Evolutionary conservation across 2,888 invertebrate genomes (phyloP).

Genomic region (Xanthorhoe spadicearia): DNA sequence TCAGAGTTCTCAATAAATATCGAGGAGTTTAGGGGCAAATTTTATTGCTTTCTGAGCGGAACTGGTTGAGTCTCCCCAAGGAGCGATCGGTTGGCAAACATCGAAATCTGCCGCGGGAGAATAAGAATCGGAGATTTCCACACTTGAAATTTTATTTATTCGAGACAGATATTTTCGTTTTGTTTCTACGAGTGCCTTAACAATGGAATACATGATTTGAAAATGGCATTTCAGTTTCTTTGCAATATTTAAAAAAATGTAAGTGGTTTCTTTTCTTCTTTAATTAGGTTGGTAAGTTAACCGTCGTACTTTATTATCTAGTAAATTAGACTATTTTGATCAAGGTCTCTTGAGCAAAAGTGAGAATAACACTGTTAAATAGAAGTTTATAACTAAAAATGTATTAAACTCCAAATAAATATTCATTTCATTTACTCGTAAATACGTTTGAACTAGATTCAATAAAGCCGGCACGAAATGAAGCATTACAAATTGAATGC

Average conservation of each 20-base stretch:
- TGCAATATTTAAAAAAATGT: not conserved
- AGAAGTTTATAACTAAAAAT: not conserved
- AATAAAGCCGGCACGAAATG: constrained; percentile 35
- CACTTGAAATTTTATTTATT: constrained; percentile 52
- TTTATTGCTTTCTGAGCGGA: constrained; percentile 72
- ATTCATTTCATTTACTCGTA: constrained; percentile 29
- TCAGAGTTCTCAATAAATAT: constrained; percentile 63
- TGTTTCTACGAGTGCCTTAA: constrained; percentile 7
- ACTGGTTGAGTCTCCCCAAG: constrained; percentile 70
- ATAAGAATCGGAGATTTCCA: constrained; percentile 50
- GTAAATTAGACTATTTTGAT: not conserved
- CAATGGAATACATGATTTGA: constrained; percentile 3
- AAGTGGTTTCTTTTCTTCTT: not conserved
- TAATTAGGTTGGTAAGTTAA: too few relatives aligned
- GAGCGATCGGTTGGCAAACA: constrained; percentile 81
- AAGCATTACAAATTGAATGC: constrained; percentile 39
- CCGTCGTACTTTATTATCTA: too few relatives aligned
- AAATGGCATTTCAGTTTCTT: not conserved
- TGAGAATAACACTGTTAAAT: too few relatives aligned
- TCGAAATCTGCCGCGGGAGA: constrained; percentile 59
- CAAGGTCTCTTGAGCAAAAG: not conserved
- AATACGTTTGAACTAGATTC: constrained; percentile 32
- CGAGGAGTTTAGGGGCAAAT: constrained; percentile 65
- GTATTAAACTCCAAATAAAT: constrained; percentile 1
- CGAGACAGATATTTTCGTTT: constrained; percentile 33